Base-by-base conservation (phyloP, 2,888 invertebrate species). In the Drosophila falleni region DNA sequence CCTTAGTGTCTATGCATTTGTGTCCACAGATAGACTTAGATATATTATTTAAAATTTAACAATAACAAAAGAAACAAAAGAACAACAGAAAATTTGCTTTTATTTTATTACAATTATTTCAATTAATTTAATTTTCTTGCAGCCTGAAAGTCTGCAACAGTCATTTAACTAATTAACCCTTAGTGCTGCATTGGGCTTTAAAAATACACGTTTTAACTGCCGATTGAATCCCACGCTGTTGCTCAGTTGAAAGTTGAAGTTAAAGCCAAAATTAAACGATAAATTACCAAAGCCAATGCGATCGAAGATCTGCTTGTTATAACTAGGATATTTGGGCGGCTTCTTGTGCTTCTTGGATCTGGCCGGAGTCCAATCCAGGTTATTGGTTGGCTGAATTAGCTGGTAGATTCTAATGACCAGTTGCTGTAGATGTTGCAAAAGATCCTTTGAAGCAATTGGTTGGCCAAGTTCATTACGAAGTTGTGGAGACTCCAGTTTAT, bases 271-370 rank as follows among this genome's bases (percentile, higher is more conserved):
- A 58, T 56, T 69, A 4, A 89, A 62, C 0, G 83, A 77, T 3
- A 89, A 15, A 68, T 80, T 83, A 0, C 86, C 80, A 39, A 87
- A 60, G 1, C 82, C 83, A 33, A 86, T 49, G 6, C 84, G 80
- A 55, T 73, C 67, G 26, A 71, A 15, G 1, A 69, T n/a, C 49
- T 75, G 23, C 13, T 71, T 76, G 13, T 70, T 60, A 9, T 39
- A 42, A 0, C 67, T 13, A 0, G 76, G 75, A 29, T 53, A 50
- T 8, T 69, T 62, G 0, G 49, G 65, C 41, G 55, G 75, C 37
- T 55, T 71, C 50, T 87, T 85, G 5, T 56, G 72, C 31, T 75
- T 81, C 33, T 74, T 80, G 9, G 58, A 9, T 0, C 37, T 70
- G 5, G 23, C 23, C 59, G 23, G 60, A 49, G 65, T 10, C 19